These are phyloP conservation scores for Cyphomyrus discorhynchus DNA, from an alignment of 2,113 vertebrate genomes.

Conservation along the genomic window DNA sequence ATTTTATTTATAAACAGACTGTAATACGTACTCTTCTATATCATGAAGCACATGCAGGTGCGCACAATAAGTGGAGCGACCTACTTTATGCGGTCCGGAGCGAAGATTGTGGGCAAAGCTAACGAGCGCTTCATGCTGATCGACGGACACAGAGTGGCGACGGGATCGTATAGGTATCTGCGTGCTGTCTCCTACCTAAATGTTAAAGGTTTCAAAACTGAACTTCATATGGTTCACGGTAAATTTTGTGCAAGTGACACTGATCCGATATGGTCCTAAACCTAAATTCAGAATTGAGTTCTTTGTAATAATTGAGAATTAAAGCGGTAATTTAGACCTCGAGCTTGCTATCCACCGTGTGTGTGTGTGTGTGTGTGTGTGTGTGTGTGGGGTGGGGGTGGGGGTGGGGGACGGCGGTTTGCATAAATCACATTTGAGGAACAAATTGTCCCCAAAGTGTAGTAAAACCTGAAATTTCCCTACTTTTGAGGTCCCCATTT, in stretches of 20 bases:
- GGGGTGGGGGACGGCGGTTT: no score
- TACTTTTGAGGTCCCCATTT: no score
- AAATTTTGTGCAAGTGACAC: neutral
- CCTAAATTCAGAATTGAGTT: neutral
- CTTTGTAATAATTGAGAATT: neutral
- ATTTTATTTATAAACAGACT: neutral
- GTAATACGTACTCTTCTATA: neutral
- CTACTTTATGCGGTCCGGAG: conserved; percentile 84
- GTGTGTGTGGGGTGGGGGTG: no score
- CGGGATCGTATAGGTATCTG: conserved; percentile 87
- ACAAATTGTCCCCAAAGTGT: no score
- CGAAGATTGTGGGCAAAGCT: conserved; percentile 83
- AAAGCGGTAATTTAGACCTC: neutral
- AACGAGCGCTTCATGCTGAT: conserved; percentile 93
- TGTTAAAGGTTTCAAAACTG: neutral
- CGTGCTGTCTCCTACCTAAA: neutral
- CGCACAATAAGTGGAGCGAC: conserved; percentile 79
- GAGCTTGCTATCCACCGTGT: neutral
- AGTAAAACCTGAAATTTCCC: no score
- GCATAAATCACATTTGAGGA: no score
- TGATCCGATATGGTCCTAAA: neutral
- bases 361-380: no score
- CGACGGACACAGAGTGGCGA: conserved; percentile 83
- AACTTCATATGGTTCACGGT: neutral
- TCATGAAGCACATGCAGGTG: conserved; percentile 75